These are phyloP conservation scores for Chamaetylas fuelleborni DNA, from an alignment of 2,113 vertebrate genomes.

Conservation along the genomic window DNA sequence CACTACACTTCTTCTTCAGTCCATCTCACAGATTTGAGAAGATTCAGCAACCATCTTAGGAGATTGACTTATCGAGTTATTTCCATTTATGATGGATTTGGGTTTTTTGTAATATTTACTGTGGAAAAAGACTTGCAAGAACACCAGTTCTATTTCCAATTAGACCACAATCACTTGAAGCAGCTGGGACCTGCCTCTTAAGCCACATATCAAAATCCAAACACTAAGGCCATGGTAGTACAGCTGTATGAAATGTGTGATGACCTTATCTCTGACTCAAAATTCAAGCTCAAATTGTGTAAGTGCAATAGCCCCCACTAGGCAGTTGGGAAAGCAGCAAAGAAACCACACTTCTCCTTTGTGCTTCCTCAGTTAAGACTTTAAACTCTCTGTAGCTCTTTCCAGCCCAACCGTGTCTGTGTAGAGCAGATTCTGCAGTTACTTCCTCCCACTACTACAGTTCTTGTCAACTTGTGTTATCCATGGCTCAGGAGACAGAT, in stretches of 20 bases:
- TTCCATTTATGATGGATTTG: background rate
- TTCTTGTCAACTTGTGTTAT: constrained; percentile 59
- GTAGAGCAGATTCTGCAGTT: background rate
- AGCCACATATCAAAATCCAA: background rate
- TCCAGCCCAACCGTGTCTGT: background rate
- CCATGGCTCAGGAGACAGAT: constrained; percentile 45
- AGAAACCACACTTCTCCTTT: background rate
- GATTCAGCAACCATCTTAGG: background rate
- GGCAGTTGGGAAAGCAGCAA: background rate
- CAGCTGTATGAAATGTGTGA: background rate
- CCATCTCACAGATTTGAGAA: background rate
- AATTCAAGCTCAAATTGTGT: background rate
- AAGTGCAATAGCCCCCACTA: background rate
- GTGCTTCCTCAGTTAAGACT: background rate
- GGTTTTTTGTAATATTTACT: background rate
- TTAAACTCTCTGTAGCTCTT: background rate
- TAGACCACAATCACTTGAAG: background rate
- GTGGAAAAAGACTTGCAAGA: background rate
- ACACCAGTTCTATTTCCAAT: background rate
- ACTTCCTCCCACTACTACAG: constrained; percentile 23
- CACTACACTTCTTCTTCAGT: background rate
- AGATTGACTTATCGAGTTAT: background rate
- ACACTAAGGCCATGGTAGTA: background rate
- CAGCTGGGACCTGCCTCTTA: background rate
- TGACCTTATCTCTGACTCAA: background rate